phyloP scores from a whole-genome alignment of 2,797 vertebrate genomes.

The Lagothrix lagotricha region DNA sequence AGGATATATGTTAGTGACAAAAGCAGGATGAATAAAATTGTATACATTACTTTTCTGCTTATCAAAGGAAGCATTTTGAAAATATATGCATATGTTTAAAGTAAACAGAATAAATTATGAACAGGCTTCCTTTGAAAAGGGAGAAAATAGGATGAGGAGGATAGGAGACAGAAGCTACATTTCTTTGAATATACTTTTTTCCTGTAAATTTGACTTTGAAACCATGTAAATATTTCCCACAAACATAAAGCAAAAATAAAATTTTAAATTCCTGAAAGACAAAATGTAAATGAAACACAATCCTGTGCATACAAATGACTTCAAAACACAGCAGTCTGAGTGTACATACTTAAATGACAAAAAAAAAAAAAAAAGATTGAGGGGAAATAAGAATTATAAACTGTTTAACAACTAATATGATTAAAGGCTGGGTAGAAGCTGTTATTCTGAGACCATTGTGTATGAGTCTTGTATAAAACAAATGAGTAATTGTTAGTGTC shows the following conservation, averaged over 20 bases:
- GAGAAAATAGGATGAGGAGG: background rate
- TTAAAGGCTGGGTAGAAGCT: background rate
- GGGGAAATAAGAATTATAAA: background rate
- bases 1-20: background rate
- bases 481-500: background rate
- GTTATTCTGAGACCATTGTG: background rate
- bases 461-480: background rate
- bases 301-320: background rate
- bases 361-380: background rate
- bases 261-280: background rate
- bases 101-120: background rate
- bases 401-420: background rate
- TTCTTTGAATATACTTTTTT: background rate
- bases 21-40: background rate
- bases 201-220: background rate
- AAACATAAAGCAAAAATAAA: constrained; percentile 25
- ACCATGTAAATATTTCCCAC: background rate
- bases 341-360: background rate
- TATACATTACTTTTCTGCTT: background rate
- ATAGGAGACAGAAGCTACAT: background rate
- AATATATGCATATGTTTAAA: background rate
- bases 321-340: background rate
- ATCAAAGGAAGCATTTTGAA: background rate
- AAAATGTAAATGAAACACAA: constrained; percentile 7
- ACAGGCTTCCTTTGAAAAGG: background rate